Conservation (phyloP, 2,113 vertebrate species). For the Daboia siamensis region DNA sequence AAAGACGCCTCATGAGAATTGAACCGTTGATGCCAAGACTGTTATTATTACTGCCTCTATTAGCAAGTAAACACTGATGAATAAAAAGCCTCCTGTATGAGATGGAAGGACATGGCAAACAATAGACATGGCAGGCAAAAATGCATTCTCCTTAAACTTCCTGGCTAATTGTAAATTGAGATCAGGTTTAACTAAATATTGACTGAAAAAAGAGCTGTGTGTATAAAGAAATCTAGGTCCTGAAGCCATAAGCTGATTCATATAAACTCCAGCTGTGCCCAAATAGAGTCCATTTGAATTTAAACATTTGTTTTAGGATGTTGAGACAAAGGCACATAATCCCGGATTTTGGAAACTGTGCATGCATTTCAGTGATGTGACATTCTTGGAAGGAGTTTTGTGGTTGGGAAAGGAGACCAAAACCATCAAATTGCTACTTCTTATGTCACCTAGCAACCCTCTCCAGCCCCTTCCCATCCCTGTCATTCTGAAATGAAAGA, state of each 20-base stretch:
- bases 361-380: background rate
- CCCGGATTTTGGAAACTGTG: background rate
- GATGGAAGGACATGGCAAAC: background rate
- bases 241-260: slow-evolving; percentile 8
- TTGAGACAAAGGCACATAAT: background rate
- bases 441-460: background rate
- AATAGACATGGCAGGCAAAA: background rate
- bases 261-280: background rate
- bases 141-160: background rate
- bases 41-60: background rate
- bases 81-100: background rate
- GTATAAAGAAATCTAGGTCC: slow-evolving; percentile 3
- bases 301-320: slow-evolving; percentile 27
- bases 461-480: background rate
- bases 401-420: background rate
- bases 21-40: background rate
- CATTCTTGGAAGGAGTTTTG: background rate
- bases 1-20: background rate
- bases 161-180: background rate
- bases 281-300: slow-evolving; percentile 5
- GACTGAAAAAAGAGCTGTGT: background rate
- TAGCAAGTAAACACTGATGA: background rate
- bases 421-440: background rate
- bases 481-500: background rate
- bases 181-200: slow-evolving; percentile 20